A percentile compares a stretch with the other conserved stretches of the same genome.
phyloP scores from a whole-genome alignment of 2,113 vertebrate species.

The Cynopterus brachyotis region DNA sequence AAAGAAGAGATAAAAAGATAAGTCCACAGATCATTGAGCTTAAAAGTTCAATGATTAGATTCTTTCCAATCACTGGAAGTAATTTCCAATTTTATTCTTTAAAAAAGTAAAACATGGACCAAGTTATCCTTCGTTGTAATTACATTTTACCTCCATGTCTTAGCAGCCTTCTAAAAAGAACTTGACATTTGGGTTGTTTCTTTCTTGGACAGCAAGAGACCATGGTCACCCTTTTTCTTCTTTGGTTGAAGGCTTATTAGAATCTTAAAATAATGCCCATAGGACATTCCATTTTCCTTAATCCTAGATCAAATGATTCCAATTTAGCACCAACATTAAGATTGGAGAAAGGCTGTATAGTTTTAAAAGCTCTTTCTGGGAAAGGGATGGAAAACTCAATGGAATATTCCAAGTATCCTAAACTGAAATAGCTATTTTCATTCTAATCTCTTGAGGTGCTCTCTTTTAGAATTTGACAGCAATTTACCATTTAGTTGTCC shows the following conservation, averaged over 20 bases:
- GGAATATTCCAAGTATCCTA: neutral
- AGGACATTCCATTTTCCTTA: neutral
- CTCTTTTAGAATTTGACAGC: neutral
- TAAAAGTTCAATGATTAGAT: neutral
- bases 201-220: neutral
- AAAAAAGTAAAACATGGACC: neutral
- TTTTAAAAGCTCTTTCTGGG: neutral
- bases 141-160: neutral
- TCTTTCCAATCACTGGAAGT: neutral
- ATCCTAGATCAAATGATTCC: neutral
- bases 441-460: neutral
- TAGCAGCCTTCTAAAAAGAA: neutral
- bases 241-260: neutral
- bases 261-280: neutral
- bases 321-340: neutral
- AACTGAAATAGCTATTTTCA: neutral
- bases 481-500: neutral
- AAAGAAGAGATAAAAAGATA: neutral
- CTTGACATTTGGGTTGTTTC: neutral
- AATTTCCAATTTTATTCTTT: neutral
- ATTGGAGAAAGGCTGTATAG: neutral
- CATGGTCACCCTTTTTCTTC: neutral
- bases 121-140: neutral
- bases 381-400: neutral
- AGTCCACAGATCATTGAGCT: neutral